Base-by-base conservation (phyloP, 2,113 vertebrate genomes). In the Bos taurus region DNA sequence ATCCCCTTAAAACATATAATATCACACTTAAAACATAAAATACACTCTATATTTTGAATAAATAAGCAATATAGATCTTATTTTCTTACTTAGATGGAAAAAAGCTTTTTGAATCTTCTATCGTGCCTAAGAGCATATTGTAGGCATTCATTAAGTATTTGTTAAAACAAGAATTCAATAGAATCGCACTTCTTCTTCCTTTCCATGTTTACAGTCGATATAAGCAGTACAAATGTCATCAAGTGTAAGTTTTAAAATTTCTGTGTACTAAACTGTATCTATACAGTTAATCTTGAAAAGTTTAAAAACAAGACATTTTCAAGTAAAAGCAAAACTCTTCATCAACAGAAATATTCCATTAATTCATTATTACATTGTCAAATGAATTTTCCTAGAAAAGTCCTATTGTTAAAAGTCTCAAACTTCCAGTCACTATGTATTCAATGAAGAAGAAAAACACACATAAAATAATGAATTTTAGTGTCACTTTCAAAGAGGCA, bases 381-480 rank as follows among this genome's bases (percentile, higher is more conserved):
- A 59, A 92, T 28, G 62, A 94, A 88, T 88, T 90, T 92, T 96
- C 96, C 82, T 95, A 78, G 78, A 60, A 95, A 97, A 95, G 64
- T 64, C 46, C 90, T 96, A 13, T 59, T 83, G 50, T 80, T 97
- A 94, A 90, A 95, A 96, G 28, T 91, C 82, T 82, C 48, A 90
- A n/a, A 23, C 93, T 52, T 97, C 67, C 50, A 96, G 77, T 82
- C 40, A 84, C 28, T 90, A 85, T 92, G 87, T 91, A 96, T n/a
- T 94, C 40, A 83, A 97, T 60, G 81, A 96, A 52, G 57, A 91
- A 97, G 71, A 91, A 94, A 88, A 97, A 97, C 93, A 98, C 82
- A 98, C 40, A 89, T n/a, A 94, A 97, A 98, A 96, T 87, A 85
- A 98, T 95, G 95, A 97, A 23, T 54, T 96, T 98, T 86, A 97